These are phyloP conservation scores for Merodon equestris DNA, from an alignment of 2,888 invertebrate genomes.

Conservation along the genomic window DNA sequence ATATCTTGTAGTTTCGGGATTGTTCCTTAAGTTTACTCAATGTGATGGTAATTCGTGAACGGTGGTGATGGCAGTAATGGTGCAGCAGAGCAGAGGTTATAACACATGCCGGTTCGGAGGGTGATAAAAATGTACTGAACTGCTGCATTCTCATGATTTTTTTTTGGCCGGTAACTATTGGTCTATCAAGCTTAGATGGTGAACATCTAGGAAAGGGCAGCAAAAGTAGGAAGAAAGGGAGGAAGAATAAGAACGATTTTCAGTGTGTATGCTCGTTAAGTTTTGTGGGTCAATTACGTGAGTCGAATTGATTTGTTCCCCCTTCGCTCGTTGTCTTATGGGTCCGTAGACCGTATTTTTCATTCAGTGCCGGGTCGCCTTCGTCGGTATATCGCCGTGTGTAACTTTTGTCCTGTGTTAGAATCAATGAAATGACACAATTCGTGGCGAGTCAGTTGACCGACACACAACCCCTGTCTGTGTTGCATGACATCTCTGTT, in stretches of 20 bases:
- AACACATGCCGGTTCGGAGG: constrained; percentile 47
- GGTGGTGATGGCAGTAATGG: too few relatives aligned
- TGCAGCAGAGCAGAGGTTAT: constrained; percentile 11
- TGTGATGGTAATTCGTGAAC: too few relatives aligned
- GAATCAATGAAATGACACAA: constrained; percentile 55
- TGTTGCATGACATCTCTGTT: constrained; percentile 10
- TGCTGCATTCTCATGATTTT: constrained; percentile 41
- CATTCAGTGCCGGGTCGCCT: neutral
- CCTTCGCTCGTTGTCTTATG: constrained; percentile 7
- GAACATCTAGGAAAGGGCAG: too few relatives aligned
- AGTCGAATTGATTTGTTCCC: constrained; percentile 56
- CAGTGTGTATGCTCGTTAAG: constrained; percentile 43
- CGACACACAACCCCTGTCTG: constrained; percentile 15
- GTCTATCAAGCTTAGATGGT: too few relatives aligned
- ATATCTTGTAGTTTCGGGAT: constrained; percentile 19
- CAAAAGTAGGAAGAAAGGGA: too few relatives aligned
- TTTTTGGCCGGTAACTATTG: constrained; percentile 37
- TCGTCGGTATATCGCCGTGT: constrained; percentile 8
- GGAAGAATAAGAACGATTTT: constrained; percentile 20
- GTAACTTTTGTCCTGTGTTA: constrained; percentile 21
- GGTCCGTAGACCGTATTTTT: too few relatives aligned
- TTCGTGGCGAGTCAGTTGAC: constrained; percentile 32
- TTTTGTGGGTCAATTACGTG: constrained; percentile 65
- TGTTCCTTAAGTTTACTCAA: too few relatives aligned
- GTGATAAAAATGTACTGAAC: neutral